Evolutionary conservation across 2,113 vertebrate species (phyloP), one percentile per base, ranked within the genome.

Genomic region (Pygoscelis adeliae): DNA sequence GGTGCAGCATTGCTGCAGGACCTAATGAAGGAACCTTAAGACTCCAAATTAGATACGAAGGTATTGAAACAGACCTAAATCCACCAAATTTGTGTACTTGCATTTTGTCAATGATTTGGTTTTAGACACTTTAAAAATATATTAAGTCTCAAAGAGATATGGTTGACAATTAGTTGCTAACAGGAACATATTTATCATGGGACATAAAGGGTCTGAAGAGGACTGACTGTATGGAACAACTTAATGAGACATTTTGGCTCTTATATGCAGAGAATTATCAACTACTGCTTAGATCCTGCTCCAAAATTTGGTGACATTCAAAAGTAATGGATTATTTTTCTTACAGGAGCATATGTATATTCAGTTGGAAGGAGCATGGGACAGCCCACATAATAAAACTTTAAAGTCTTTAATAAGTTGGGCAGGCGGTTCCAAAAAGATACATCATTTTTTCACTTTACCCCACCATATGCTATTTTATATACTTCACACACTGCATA

Each of bases 1-100:
- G 2, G 2, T 47, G 22, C 3, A 16, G 12, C 17, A 59, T n/a
- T 0, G 0, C 10, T 76, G 26, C 15, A 50, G 29, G 11, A 84
- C 5, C 5, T 38, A 38, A 59, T 0, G 0, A 91, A 88, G 18
- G 14, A 59, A 42, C 4, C 2, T 29, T 22, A 63, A 53, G 22
- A 8, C 6, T 59, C 29, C 11, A 76, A 82, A 52, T 56, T 40
- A 72, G 15, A 29, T 13, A 38, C 8, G 10, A 25, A 58, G 69
- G 0, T 36, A 2, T 44, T 44, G 16, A 92, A 94, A 73, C 30
- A 77, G 27, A 78, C 5, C 14, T 22, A 62, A 89, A 66, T 40
- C 6, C 16, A 53, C 15, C n/a, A 61, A 42, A 58, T 18, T 6
- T 16, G 5, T 12, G 4, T 32, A 47, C 10, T 38, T 25, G 8